A percentile compares a stretch with the other conserved stretches of the same genome.
Evolutionary conservation across 2,888 invertebrate genomes (phyloP).

Genomic region (Drosophila ezoana): DNA sequence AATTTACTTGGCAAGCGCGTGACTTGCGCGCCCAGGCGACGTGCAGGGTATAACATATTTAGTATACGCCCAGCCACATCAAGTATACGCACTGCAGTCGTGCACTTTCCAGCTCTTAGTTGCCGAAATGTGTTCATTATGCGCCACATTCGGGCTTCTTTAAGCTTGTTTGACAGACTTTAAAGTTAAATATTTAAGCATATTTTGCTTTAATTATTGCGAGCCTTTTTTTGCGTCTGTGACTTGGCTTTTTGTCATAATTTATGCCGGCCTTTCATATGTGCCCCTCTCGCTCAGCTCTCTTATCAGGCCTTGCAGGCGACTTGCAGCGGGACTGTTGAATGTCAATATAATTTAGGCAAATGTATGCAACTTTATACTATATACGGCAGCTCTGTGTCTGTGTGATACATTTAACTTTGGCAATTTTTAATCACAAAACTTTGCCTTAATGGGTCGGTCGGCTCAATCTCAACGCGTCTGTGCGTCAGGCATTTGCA

Average conservation of each 20-base stretch:
- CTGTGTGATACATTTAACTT: conserved; percentile 55
- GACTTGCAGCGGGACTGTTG: conserved; percentile 58
- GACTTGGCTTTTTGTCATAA: conserved; percentile 49
- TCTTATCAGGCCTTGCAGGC: conserved; percentile 76
- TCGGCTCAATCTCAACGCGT: conserved; percentile 29
- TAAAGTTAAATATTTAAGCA: conserved; percentile 38
- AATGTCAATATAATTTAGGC: conserved; percentile 78
- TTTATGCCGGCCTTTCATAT: conserved; percentile 68
- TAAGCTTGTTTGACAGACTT: neutral
- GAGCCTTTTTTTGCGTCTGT: conserved; percentile 34
- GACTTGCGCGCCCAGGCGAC: conserved; percentile 54
- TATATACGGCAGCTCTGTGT: conserved; percentile 2
- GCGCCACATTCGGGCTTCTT: too few species aligned
- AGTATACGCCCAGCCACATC: conserved; percentile 35
- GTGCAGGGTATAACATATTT: conserved; percentile 43
- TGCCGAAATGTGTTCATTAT: conserved; percentile 14
- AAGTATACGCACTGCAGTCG: conserved; percentile 42
- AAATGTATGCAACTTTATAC: conserved; percentile 71
- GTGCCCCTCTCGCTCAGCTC: conserved; percentile 49
- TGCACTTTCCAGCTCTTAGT: neutral
- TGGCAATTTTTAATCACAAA: conserved; percentile 75
- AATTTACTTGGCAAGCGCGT: conserved; percentile 69
- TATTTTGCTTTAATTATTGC: conserved; percentile 64
- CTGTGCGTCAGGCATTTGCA: conserved; percentile 61
- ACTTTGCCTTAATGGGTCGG: conserved; percentile 45